These are phyloP conservation scores for Mimas tiliae DNA, from an alignment of 2,888 invertebrate species.

Conservation along the genomic window DNA sequence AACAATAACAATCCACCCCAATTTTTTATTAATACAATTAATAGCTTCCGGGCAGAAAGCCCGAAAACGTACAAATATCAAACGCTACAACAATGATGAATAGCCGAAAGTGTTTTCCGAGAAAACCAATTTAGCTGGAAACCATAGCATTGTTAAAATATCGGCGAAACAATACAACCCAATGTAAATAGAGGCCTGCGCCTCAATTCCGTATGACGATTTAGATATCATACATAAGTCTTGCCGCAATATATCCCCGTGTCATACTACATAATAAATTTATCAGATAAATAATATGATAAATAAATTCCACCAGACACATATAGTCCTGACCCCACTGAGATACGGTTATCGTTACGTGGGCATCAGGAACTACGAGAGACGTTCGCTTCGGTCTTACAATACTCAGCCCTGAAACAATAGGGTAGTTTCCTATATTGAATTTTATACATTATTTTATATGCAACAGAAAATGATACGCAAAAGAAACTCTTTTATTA, in stretches of 20 bases:
- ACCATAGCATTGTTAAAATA: conserved; percentile 15
- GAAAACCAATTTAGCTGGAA: conserved; percentile 25
- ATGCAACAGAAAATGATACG: too few species aligned
- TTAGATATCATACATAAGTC: not conserved
- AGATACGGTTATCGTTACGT: too few species aligned
- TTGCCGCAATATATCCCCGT: not conserved
- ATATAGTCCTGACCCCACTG: too few species aligned
- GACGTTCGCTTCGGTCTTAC: too few species aligned
- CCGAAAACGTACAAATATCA: conserved; percentile 11
- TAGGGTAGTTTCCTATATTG: too few species aligned
- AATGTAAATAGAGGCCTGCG: conserved; percentile 13
- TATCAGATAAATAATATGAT: too few species aligned
- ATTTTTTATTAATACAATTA: conserved; percentile 10
- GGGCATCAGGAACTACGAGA: too few species aligned
- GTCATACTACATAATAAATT: too few species aligned
- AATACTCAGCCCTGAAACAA: too few species aligned
- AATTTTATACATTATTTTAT: too few species aligned
- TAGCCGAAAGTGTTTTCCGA: conserved; percentile 21
- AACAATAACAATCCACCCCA: not conserved
- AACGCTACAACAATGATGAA: conserved; percentile 6
- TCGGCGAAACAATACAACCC: conserved; percentile 13
- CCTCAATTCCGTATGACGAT: not conserved
- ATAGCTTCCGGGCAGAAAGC: not conserved
- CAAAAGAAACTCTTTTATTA: too few species aligned
- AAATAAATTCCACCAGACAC: too few species aligned